A percentile compares a stretch with the other conserved stretches of the same genome.
These are phyloP conservation scores for Anadara kagoshimensis DNA, from an alignment of 1,140 invertebrate species.

Conservation along the genomic window DNA sequence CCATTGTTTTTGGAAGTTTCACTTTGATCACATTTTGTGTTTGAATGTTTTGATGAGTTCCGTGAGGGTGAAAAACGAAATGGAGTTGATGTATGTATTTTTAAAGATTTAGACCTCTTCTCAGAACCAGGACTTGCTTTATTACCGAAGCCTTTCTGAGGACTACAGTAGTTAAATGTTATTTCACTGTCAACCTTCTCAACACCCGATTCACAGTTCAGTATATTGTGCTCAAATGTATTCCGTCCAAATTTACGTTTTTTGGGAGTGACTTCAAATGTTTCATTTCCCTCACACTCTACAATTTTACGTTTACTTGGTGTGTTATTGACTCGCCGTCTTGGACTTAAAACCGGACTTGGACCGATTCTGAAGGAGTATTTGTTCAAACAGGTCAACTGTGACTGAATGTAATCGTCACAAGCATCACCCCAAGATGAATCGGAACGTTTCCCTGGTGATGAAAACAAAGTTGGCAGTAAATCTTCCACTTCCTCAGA, in stretches of 20 bases:
- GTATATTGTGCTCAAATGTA: background rate
- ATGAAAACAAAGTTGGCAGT: constrained; percentile 37
- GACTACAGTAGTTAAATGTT: constrained; percentile 31
- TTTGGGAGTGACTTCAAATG: background rate
- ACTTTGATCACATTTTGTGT: too few relatives aligned
- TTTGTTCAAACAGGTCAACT: constrained; percentile 14
- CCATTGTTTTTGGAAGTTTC: too few relatives aligned
- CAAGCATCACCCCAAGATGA: constrained; percentile 50
- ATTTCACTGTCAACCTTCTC: constrained; percentile 28
- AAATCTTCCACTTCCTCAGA: background rate
- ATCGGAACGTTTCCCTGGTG: constrained; percentile 45
- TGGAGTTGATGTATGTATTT: too few relatives aligned
- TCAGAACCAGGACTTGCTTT: background rate
- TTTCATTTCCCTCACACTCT: background rate
- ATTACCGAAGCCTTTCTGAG: constrained; percentile 14
- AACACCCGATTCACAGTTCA: background rate
- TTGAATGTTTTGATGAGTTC: too few relatives aligned
- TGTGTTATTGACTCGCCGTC: background rate
- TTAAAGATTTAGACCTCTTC: too few relatives aligned
- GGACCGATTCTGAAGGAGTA: background rate
- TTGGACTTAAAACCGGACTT: background rate
- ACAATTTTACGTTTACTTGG: constrained; percentile 15
- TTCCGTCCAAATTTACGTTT: background rate
- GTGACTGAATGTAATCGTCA: constrained; percentile 41
- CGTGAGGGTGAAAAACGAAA: too few relatives aligned